These are phyloP conservation scores for Coracopsis vasa DNA, from an alignment of 2,113 vertebrate species.

Conservation along the genomic window DNA sequence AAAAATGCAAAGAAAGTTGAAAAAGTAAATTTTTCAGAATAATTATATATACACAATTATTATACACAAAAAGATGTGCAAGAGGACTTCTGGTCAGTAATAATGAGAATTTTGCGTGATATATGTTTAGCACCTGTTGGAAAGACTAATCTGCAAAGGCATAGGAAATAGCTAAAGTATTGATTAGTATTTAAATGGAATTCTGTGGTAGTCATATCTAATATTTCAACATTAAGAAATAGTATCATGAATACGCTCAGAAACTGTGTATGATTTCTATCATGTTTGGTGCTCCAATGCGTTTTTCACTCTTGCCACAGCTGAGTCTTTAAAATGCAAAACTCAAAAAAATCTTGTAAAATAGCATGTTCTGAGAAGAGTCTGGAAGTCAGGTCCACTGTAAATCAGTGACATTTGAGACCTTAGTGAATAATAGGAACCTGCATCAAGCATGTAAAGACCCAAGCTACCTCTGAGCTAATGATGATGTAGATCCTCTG, in stretches of 20 bases:
- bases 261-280: neutral
- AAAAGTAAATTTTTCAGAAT: neutral
- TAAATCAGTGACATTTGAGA: neutral
- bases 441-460: neutral
- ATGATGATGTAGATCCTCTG: neutral
- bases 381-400: neutral
- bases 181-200: neutral
- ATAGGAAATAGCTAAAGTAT: neutral
- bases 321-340: neutral
- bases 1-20: neutral
- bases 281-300: neutral
- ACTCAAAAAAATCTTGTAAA: neutral
- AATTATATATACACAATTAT: neutral
- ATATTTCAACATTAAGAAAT: neutral
- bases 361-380: neutral
- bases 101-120: neutral
- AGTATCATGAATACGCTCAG: neutral
- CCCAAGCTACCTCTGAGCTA: neutral
- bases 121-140: neutral
- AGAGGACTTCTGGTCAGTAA: neutral
- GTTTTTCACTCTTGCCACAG: neutral
- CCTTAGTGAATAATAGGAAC: neutral
- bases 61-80: neutral
- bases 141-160: neutral
- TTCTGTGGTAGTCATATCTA: neutral